These are phyloP conservation scores for Protosalanx chinensis DNA, from an alignment of 2,797 vertebrate species.

Conservation along the genomic window DNA sequence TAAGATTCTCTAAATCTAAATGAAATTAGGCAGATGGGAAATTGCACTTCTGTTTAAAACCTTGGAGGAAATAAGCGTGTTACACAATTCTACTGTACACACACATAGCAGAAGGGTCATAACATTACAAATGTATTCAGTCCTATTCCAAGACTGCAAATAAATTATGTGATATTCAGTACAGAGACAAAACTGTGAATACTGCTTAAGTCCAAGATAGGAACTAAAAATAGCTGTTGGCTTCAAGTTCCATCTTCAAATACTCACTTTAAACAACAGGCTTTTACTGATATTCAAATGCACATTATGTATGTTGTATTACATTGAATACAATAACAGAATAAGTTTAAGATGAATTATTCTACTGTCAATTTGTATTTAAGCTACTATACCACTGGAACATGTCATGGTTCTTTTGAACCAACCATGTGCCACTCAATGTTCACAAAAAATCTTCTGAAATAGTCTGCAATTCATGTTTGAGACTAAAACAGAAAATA, in stretches of 20 bases:
- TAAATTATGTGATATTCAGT: background rate
- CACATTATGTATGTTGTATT: background rate
- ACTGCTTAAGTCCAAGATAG: background rate
- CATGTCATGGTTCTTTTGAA: no score
- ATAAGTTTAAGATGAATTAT: no score
- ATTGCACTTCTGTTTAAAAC: background rate
- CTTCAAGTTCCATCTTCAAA: background rate
- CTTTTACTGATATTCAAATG: background rate
- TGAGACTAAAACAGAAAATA: background rate
- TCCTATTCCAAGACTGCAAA: background rate
- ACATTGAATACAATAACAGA: no score
- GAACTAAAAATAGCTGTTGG: conserved; percentile 5
- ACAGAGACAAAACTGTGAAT: background rate
- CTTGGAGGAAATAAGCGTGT: background rate
- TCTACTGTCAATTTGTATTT: no score
- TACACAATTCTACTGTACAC: background rate
- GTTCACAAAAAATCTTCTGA: no score
- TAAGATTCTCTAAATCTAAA: background rate
- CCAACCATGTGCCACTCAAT: background rate
- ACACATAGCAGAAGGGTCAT: background rate
- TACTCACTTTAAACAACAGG: background rate
- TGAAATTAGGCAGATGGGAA: background rate
- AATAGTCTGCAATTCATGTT: no score
- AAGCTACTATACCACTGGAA: no score
- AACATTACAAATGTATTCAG: background rate